Conservation (phyloP, 2,888 invertebrate genomes). For the Acrocyrtus sp. region DNA sequence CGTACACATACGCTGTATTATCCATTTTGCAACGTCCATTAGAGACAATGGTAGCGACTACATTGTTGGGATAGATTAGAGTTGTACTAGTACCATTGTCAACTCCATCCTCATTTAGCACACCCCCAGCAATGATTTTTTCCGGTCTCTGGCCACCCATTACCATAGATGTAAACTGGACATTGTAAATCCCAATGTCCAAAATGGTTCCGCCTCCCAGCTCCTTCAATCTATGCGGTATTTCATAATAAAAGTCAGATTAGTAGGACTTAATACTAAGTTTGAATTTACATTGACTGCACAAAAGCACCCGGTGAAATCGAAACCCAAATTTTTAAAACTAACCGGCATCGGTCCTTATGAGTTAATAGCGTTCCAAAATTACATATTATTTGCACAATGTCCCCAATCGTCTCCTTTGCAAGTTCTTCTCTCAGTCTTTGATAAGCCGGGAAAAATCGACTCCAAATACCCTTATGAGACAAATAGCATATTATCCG, state of each 20-base stretch:
- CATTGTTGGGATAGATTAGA: conserved; percentile 73
- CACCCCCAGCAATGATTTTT: conserved; percentile 76
- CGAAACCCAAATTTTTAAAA: no score
- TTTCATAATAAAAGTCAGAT: no score
- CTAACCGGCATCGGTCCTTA: conserved; percentile 51
- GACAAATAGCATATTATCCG: no score
- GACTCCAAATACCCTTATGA: conserved; percentile 84
- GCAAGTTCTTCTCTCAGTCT: conserved; percentile 75
- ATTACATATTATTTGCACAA: conserved; percentile 73
- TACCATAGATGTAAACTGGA: conserved; percentile 74
- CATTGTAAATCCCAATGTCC: conserved; percentile 81
- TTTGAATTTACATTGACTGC: no score
- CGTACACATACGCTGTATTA: conserved; percentile 75
- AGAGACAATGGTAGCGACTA: conserved; percentile 74
- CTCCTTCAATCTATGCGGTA: conserved; percentile 72
- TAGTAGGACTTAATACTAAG: no score
- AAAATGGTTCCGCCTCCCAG: conserved; percentile 81
- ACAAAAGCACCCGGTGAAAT: no score
- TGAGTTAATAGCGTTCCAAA: conserved; percentile 52
- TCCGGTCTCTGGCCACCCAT: conserved; percentile 73
- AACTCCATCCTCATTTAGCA: conserved; percentile 76
- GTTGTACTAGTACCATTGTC: conserved; percentile 76
- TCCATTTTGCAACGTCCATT: conserved; percentile 68
- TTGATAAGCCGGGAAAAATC: conserved; percentile 82
- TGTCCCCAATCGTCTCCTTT: conserved; percentile 75